phyloP scores from a whole-genome alignment of 1,140 invertebrate species.

The Archegozetes longisetosus region DNA sequence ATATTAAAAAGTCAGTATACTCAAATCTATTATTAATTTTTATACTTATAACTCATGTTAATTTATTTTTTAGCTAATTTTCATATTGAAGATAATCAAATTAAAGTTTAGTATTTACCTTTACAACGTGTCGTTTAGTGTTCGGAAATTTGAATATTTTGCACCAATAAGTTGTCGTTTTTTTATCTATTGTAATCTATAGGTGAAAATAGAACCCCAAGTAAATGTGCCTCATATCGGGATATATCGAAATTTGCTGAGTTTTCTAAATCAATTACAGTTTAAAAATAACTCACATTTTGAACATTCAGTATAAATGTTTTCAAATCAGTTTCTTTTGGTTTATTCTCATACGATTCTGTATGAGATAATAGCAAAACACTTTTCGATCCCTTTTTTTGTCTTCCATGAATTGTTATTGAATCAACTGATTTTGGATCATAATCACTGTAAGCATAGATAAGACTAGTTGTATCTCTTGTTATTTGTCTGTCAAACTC shows the following conservation, averaged over 20 bases:
- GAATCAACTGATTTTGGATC: constrained; percentile 43
- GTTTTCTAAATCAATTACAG: neutral
- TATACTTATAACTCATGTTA: too few relatives aligned
- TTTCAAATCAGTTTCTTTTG: constrained; percentile 27
- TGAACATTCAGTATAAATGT: constrained; percentile 49
- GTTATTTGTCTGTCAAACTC: constrained; percentile 19
- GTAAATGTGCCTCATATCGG: neutral
- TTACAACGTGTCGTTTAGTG: constrained; percentile 60
- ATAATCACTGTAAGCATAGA: constrained; percentile 51
- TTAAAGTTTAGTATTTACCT: constrained; percentile 31
- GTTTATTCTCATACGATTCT: constrained; percentile 26
- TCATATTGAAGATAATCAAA: constrained; percentile 24
- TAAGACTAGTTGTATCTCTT: constrained; percentile 48
- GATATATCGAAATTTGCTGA: neutral
- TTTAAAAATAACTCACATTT: constrained; percentile 43
- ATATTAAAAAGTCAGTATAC: too few relatives aligned
- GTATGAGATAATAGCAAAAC: constrained; percentile 35
- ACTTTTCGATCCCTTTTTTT: constrained; percentile 42
- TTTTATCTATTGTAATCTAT: constrained; percentile 31
- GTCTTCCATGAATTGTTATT: constrained; percentile 40
- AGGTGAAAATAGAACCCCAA: neutral
- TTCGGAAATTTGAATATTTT: constrained; percentile 63
- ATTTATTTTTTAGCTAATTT: constrained; percentile 8
- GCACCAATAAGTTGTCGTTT: constrained; percentile 60
- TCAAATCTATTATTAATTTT: too few relatives aligned